phyloP scores from a whole-genome alignment of 2,888 invertebrate species.

The Embidobia sp. region DNA sequence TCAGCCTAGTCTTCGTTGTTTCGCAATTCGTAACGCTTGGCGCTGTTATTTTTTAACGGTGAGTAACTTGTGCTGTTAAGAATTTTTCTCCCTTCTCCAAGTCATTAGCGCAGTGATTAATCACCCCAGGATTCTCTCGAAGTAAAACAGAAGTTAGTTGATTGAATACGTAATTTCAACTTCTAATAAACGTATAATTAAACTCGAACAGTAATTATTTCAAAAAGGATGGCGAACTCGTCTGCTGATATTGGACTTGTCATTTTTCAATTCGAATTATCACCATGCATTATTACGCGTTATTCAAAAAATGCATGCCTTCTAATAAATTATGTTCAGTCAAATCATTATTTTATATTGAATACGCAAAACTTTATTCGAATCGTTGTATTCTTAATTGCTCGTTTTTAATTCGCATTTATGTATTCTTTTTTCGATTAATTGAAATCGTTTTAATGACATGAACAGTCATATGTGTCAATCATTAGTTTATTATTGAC shows the following conservation, averaged over 20 bases:
- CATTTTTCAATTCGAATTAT: slow-evolving; percentile 7
- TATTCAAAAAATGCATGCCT: no score
- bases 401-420: no score
- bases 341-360: no score
- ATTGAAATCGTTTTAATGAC: no score
- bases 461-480: no score
- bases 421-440: no score
- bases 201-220: slow-evolving; percentile 42
- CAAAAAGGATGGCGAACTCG: slow-evolving; percentile 13
- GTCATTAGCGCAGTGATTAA: slow-evolving; percentile 55
- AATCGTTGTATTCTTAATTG: no score
- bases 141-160: slow-evolving; percentile 48
- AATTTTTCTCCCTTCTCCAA: neutral
- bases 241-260: slow-evolving; percentile 1
- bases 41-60: slow-evolving; percentile 63
- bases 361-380: no score
- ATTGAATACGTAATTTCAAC: slow-evolving; percentile 53
- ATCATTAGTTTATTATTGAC: no score
- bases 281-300: neutral
- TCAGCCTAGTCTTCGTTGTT: slow-evolving; percentile 63
- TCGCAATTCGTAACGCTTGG: slow-evolving; percentile 59
- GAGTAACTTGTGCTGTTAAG: slow-evolving; percentile 45
- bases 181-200: slow-evolving; percentile 47
- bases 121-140: slow-evolving; percentile 26
- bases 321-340: no score